Conservation (phyloP, 2,888 invertebrate genomes). For the Formica aserva region DNA sequence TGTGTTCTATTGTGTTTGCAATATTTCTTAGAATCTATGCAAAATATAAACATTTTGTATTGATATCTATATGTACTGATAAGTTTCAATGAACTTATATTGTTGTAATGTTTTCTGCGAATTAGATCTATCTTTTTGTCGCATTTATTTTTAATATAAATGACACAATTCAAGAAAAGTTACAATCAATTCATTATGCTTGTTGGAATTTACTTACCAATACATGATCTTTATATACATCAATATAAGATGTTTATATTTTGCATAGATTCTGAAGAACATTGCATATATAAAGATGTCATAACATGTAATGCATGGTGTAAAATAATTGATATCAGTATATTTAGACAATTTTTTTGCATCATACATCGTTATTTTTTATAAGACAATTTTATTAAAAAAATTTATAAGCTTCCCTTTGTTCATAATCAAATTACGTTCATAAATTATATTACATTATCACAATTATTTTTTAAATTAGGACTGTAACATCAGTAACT, state of each 20-base stretch:
- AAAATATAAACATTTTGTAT: not conserved
- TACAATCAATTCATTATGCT: not conserved
- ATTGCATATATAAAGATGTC: not conserved
- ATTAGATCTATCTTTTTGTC: not conserved
- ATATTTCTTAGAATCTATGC: not conserved
- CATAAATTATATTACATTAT: not conserved
- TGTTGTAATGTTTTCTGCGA: not conserved
- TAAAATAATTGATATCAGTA: slow-evolving; percentile 70
- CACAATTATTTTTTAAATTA: not conserved
- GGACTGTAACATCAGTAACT: slow-evolving; percentile 55
- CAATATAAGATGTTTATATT: not conserved
- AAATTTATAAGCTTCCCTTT: not conserved
- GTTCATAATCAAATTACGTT: not conserved
- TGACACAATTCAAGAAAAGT: not conserved
- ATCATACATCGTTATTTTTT: slow-evolving; percentile 41
- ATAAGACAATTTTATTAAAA: not conserved
- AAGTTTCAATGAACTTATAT: not conserved
- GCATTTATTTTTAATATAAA: not conserved
- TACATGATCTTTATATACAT: not conserved
- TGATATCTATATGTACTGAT: not conserved
- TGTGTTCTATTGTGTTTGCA: not conserved
- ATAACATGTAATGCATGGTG: slow-evolving; percentile 55
- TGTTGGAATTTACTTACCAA: not conserved
- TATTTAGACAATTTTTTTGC: slow-evolving; percentile 71
- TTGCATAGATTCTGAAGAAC: not conserved